Evolutionary conservation across 2,113 vertebrate species (phyloP).

Genomic region (Nestor notabilis): DNA sequence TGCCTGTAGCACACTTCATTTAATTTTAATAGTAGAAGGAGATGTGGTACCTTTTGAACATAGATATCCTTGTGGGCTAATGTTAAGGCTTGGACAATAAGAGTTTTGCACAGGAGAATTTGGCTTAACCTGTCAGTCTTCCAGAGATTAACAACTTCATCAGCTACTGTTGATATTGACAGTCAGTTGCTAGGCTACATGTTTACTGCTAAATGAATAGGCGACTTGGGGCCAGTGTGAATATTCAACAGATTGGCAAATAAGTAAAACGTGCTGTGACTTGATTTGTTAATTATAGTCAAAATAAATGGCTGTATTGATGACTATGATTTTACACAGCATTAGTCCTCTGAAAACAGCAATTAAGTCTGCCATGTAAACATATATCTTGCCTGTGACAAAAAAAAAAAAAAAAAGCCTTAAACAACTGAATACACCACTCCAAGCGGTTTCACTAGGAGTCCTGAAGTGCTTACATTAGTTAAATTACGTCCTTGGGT

Average conservation of each 20-base stretch:
- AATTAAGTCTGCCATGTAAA: constrained; percentile 67
- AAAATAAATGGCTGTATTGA: constrained; percentile 76
- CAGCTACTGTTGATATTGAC: constrained; percentile 85
- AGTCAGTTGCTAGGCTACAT: constrained; percentile 81
- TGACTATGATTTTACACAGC: constrained; percentile 75
- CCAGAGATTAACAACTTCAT: constrained; percentile 83
- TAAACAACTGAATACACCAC: constrained; percentile 53
- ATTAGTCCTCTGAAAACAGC: constrained; percentile 55
- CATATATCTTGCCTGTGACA: constrained; percentile 50
- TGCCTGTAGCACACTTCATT: constrained; percentile 75
- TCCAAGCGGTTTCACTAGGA: constrained; percentile 48
- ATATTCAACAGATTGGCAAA: constrained; percentile 85
- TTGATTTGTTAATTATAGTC: constrained; percentile 78
- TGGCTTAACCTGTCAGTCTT: constrained; percentile 73
- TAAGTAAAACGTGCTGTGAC: constrained; percentile 81
- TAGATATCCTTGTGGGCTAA: constrained; percentile 53
- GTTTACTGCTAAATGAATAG: constrained; percentile 82
- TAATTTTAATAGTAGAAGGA: constrained; percentile 74
- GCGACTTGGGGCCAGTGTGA: constrained; percentile 76
- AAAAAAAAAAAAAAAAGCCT: constrained; percentile 50
- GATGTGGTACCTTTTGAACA: constrained; percentile 67
- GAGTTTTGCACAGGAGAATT: constrained; percentile 53
- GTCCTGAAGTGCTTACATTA: constrained; percentile 63
- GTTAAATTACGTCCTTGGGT: constrained; percentile 64
- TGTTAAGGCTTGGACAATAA: constrained; percentile 60